Conservation (phyloP, 2,888 invertebrate species). For the Chrysolina americana region DNA sequence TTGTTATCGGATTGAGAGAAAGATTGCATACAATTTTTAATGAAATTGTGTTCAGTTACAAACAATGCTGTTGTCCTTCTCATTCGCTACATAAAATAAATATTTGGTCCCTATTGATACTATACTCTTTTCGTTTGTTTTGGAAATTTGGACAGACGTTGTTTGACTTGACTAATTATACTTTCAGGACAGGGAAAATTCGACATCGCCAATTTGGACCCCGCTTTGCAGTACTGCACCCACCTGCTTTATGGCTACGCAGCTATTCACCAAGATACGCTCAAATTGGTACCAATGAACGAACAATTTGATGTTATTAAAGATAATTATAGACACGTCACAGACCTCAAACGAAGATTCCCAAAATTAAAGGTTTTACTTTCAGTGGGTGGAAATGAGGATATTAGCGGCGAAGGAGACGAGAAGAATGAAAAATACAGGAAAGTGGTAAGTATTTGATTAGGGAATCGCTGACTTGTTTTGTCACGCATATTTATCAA, state of each 20-base stretch:
- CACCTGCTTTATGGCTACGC: constrained; percentile 87
- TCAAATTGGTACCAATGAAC: constrained; percentile 80
- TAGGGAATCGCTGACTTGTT: background rate
- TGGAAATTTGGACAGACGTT: background rate
- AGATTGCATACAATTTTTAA: too few relatives aligned
- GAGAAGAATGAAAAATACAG: constrained; percentile 79
- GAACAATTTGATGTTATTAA: constrained; percentile 83
- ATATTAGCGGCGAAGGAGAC: constrained; percentile 71
- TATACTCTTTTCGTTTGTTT: background rate
- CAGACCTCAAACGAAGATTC: constrained; percentile 79
- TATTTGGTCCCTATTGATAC: background rate
- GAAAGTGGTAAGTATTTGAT: constrained; percentile 73
- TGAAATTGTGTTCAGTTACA: too few relatives aligned
- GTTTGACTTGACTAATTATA: constrained; percentile 55
- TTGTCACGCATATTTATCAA: background rate
- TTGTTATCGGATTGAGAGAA: too few relatives aligned
- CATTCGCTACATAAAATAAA: too few relatives aligned
- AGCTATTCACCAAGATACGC: constrained; percentile 80
- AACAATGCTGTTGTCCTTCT: too few relatives aligned
- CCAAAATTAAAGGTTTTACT: constrained; percentile 82
- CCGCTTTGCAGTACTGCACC: constrained; percentile 84
- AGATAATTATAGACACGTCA: constrained; percentile 81
- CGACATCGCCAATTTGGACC: constrained; percentile 79
- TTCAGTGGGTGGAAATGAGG: constrained; percentile 84
- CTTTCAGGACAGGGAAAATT: constrained; percentile 83